phyloP scores from a whole-genome alignment of 1,140 invertebrate genomes.

The Holcopasites calliopsidis region DNA sequence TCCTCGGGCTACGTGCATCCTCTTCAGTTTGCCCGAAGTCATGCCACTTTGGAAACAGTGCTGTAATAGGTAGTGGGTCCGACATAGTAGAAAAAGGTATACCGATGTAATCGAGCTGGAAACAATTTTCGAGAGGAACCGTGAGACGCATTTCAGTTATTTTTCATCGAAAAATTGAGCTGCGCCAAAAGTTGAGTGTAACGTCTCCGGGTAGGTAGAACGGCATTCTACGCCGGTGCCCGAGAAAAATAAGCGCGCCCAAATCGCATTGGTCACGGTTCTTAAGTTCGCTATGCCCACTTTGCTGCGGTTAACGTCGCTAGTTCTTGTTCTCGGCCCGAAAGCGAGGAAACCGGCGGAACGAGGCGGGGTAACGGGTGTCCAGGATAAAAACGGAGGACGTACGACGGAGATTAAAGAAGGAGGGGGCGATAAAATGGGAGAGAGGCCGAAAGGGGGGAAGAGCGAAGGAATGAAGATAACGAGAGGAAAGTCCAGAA shows the following conservation, averaged over 20 bases:
- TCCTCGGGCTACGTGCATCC: conserved; percentile 12
- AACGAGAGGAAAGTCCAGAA: not conserved
- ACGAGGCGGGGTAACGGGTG: not conserved
- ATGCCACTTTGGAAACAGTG: conserved; percentile 3
- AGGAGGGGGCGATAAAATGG: not conserved
- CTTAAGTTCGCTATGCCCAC: conserved; percentile 67
- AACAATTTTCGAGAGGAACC: not conserved
- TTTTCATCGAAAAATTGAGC: not conserved
- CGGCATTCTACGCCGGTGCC: conserved; percentile 8
- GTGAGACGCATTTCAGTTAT: not conserved
- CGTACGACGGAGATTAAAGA: conserved; percentile 13
- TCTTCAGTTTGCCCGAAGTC: conserved; percentile 6
- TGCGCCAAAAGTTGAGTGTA: not conserved
- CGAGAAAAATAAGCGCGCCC: conserved; percentile 58
- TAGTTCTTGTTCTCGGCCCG: conserved; percentile 43
- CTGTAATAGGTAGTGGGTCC: not conserved
- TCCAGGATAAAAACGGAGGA: not conserved
- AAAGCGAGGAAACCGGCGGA: not conserved
- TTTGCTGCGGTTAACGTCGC: conserved; percentile 66
- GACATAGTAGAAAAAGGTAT: not conserved
- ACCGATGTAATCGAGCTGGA: not conserved
- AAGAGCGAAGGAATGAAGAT: conserved; percentile 7
- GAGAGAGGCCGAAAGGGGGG: no score
- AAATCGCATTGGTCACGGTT: conserved; percentile 69
- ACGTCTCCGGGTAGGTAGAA: not conserved